Evolutionary conservation across 2,888 invertebrate species (phyloP).

Genomic region (Nephrotoma flavescens): DNA sequence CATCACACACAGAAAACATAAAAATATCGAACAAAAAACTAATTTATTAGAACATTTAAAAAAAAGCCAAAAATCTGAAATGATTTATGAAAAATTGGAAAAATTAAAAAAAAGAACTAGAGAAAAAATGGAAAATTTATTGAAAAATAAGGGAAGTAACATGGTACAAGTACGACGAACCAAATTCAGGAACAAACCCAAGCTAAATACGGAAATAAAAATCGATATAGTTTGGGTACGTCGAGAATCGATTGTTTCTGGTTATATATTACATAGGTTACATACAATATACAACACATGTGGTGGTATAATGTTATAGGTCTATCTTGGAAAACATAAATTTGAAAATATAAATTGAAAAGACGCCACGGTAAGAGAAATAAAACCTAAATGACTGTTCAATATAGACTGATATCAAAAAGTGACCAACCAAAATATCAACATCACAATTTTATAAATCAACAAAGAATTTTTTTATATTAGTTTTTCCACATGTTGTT

Average conservation of each 20-base stretch:
- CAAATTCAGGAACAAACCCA: background rate
- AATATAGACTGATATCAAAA: background rate
- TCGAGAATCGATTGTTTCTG: background rate
- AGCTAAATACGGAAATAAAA: background rate
- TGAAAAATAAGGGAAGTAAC: background rate
- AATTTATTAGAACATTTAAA: background rate
- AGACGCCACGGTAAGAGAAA: background rate
- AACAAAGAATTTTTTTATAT: background rate
- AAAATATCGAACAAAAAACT: background rate
- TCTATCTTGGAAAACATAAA: background rate
- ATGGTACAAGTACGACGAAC: background rate
- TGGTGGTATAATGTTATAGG: background rate
- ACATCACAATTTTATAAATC: background rate
- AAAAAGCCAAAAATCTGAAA: background rate
- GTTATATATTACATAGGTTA: background rate
- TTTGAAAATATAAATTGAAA: background rate
- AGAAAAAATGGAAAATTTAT: background rate
- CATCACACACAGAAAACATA: background rate
- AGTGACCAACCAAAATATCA: background rate
- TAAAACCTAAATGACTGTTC: background rate
- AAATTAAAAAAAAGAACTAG: background rate
- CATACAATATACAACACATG: background rate
- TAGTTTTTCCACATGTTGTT: background rate
- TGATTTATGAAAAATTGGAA: background rate
- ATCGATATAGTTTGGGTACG: background rate